A percentile compares a stretch with the other conserved stretches of the same genome.
phyloP scores from a whole-genome alignment of 2,113 vertebrate genomes.

The Aix galericulata region DNA sequence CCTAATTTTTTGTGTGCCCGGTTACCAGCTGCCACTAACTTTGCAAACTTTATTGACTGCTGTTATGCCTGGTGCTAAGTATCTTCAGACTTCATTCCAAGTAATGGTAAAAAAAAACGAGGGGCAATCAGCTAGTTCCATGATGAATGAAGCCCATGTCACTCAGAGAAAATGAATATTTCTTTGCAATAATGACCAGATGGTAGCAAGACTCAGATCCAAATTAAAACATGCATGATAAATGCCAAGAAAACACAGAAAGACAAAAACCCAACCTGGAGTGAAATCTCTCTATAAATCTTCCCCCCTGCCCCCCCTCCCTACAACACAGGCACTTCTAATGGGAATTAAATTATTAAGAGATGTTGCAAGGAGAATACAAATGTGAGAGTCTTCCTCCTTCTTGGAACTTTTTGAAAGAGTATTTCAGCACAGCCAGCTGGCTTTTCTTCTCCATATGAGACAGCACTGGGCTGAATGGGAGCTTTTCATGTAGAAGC shows the following conservation, averaged over 20 bases:
- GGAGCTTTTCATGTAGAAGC: slow-evolving; percentile 37
- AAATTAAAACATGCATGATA: slow-evolving; percentile 91
- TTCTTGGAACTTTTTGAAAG: slow-evolving; percentile 66
- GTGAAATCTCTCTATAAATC: slow-evolving; percentile 88
- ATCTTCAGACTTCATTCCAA: slow-evolving; percentile 72
- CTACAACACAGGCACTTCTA: slow-evolving; percentile 74
- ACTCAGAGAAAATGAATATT: slow-evolving; percentile 87
- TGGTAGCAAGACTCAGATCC: slow-evolving; percentile 86
- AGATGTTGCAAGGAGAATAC: slow-evolving; percentile 81
- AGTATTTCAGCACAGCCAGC: slow-evolving; percentile 47
- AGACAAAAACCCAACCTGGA: slow-evolving; percentile 87
- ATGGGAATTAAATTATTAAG: slow-evolving; percentile 90
- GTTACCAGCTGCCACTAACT: slow-evolving; percentile 33
- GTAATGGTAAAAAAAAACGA: slow-evolving; percentile 41
- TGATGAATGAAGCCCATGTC: slow-evolving; percentile 84
- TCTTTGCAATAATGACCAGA: slow-evolving; percentile 88
- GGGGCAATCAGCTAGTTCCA: slow-evolving; percentile 72
- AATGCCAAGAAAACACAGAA: slow-evolving; percentile 87
- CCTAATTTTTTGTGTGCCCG: background rate
- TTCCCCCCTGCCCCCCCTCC: slow-evolving; percentile 54
- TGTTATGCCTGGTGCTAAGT: slow-evolving; percentile 5
- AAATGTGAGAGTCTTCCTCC: slow-evolving; percentile 74
- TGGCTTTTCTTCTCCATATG: slow-evolving; percentile 54
- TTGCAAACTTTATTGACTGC: slow-evolving; percentile 50
- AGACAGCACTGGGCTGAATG: slow-evolving; percentile 37